These are phyloP conservation scores for Anniella stebbinsi DNA, from an alignment of 2,797 vertebrate species.

Conservation along the genomic window DNA sequence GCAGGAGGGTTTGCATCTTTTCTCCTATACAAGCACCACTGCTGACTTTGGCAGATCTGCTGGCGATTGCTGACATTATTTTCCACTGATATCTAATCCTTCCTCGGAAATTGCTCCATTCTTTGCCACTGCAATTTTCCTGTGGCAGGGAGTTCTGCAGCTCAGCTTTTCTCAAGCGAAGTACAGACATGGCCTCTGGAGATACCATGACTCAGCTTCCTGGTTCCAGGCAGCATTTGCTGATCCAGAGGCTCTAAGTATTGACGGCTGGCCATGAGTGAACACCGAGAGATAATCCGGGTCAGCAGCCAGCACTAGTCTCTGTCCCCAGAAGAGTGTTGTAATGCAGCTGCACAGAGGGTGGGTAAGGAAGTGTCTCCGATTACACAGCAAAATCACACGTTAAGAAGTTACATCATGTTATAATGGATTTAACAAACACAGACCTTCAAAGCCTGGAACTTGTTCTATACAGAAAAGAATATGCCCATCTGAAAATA, in stretches of 20 bases:
- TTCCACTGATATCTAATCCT: background rate
- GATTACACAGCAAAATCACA: background rate
- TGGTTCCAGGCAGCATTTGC: background rate
- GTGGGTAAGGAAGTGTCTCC: background rate
- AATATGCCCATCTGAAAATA: background rate
- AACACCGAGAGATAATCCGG: background rate
- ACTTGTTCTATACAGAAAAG: background rate
- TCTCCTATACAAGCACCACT: background rate
- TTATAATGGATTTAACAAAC: slow-evolving; percentile 26
- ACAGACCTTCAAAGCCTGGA: background rate
- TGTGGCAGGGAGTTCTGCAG: background rate
- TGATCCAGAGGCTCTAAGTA: background rate
- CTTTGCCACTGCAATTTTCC: background rate
- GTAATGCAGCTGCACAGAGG: background rate
- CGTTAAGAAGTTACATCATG: slow-evolving; percentile 1
- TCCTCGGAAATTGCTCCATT: background rate
- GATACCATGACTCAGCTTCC: background rate
- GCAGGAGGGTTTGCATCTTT: background rate
- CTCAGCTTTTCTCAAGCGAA: background rate
- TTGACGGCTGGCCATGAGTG: background rate
- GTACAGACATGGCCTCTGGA: background rate
- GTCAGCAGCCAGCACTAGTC: background rate
- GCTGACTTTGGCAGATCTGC: background rate
- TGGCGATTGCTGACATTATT: background rate
- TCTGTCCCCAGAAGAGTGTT: background rate